Evolutionary conservation across 2,888 invertebrate genomes (phyloP).

Genomic region (Tineola bisselliella): DNA sequence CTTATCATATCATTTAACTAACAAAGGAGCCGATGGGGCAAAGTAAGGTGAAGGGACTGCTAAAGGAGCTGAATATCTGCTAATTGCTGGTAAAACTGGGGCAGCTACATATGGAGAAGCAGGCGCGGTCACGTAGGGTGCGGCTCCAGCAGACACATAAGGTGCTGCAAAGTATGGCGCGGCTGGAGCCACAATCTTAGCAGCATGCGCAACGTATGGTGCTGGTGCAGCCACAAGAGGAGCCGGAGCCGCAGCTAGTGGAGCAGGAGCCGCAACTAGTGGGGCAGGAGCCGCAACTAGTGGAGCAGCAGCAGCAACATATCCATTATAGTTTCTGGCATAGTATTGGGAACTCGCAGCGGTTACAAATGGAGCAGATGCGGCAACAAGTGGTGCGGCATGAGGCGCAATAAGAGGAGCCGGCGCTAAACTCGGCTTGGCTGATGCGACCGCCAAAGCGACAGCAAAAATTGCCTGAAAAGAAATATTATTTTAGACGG

Average conservation of each 20-base stretch:
- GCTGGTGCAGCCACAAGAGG: too few relatives aligned
- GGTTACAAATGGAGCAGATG: conserved; percentile 69
- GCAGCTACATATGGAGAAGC: conserved; percentile 18
- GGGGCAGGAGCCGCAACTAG: conserved; percentile 51
- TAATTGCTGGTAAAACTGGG: conserved; percentile 14
- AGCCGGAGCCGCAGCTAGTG: conserved; percentile 60
- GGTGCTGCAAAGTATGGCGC: conserved; percentile 32
- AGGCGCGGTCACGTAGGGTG: conserved; percentile 27
- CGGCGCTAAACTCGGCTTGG: conserved; percentile 22
- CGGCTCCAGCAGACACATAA: conserved; percentile 27
- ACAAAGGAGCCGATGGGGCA: conserved; percentile 40
- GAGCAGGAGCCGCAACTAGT: conserved; percentile 48
- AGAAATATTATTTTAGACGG: not conserved
- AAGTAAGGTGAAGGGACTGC: conserved; percentile 31
- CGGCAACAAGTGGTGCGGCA: conserved; percentile 25
- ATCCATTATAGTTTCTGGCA: conserved; percentile 68
- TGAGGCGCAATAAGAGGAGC: conserved; percentile 33
- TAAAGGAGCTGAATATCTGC: conserved; percentile 1
- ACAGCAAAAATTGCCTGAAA: conserved; percentile 47
- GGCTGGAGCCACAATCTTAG: conserved; percentile 38
- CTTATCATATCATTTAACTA: conserved; percentile 33
- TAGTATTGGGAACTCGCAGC: conserved; percentile 73
- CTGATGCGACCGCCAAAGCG: conserved; percentile 19
- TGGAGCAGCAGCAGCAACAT: conserved; percentile 58
- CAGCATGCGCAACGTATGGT: conserved; percentile 35